A percentile compares a stretch with the other conserved stretches of the same genome.
Conservation (phyloP, 1,140 invertebrate species). For the Nephila pilipes region DNA sequence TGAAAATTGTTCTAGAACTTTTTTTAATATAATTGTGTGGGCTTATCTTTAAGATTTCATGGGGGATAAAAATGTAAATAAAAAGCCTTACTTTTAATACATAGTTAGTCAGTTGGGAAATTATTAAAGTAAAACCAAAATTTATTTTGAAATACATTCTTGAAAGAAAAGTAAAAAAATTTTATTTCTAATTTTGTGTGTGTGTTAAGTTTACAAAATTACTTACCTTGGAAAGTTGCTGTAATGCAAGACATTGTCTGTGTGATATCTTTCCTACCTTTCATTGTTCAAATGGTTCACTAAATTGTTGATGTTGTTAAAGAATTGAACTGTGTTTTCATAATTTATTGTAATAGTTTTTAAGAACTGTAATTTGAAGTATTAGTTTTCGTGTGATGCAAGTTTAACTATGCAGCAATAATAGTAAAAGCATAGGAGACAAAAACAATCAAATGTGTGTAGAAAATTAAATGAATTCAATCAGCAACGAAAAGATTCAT, state of each 20-base stretch:
- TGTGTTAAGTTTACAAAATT: conserved; percentile 56
- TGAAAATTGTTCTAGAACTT: conserved; percentile 83
- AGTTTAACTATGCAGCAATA: not conserved
- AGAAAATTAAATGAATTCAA: too few relatives aligned
- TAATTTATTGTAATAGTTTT: not conserved
- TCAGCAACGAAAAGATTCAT: too few relatives aligned
- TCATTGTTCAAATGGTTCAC: conserved; percentile 42
- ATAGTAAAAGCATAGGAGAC: not conserved
- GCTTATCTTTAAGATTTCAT: conserved; percentile 69
- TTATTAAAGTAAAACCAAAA: conserved; percentile 56
- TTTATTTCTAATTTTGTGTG: conserved; percentile 34
- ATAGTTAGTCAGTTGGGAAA: conserved; percentile 50
- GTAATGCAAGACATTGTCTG: conserved; percentile 50
- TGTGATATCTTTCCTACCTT: conserved; percentile 50
- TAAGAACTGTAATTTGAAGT: not conserved
- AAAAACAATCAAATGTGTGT: not conserved
- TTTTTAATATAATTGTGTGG: conserved; percentile 71
- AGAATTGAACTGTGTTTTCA: not conserved
- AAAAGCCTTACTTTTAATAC: conserved; percentile 77
- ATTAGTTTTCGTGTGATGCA: not conserved
- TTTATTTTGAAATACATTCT: conserved; percentile 75
- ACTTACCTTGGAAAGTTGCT: conserved; percentile 56
- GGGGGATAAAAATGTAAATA: conserved; percentile 63
- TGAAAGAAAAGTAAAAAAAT: conserved; percentile 34
- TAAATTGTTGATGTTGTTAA: not conserved